Conservation (phyloP, 2,888 invertebrate species). For the Clanis bilineata region DNA sequence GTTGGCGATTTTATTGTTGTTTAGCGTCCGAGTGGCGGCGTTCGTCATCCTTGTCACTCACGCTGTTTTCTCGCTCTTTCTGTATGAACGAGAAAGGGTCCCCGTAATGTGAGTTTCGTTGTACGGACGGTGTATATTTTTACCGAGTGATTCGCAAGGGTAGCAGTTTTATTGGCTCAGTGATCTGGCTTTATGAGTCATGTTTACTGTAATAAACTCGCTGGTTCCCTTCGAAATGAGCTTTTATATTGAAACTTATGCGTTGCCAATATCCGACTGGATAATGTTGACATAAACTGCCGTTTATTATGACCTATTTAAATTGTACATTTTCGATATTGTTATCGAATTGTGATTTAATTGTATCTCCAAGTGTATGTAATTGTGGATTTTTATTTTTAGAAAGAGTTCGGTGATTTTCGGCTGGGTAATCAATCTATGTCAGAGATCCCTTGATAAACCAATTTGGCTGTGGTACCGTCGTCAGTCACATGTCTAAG, state of each 20-base stretch:
- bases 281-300: conserved; percentile 33
- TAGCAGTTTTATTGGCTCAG: conserved; percentile 61
- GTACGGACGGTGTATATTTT: conserved; percentile 48
- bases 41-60: conserved; percentile 35
- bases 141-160: conserved; percentile 45
- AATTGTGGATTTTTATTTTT: neutral
- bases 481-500: conserved; percentile 42
- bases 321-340: conserved; percentile 34
- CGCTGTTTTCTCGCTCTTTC: conserved; percentile 13
- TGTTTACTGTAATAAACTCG: conserved; percentile 61
- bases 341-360: conserved; percentile 17
- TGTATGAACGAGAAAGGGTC: conserved; percentile 43
- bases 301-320: conserved; percentile 33
- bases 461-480: conserved; percentile 45
- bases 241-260: conserved; percentile 53
- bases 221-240: conserved; percentile 44
- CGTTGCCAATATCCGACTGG: conserved; percentile 41
- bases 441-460: conserved; percentile 28
- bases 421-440: neutral
- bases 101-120: conserved; percentile 48
- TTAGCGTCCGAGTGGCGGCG: conserved; percentile 43
- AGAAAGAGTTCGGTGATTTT: neutral
- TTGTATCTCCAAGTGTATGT: neutral
- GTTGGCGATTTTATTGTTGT: conserved; percentile 57
- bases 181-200: conserved; percentile 67